Conservation (phyloP, 2,888 invertebrate genomes). For the Fragum whitleyi region DNA sequence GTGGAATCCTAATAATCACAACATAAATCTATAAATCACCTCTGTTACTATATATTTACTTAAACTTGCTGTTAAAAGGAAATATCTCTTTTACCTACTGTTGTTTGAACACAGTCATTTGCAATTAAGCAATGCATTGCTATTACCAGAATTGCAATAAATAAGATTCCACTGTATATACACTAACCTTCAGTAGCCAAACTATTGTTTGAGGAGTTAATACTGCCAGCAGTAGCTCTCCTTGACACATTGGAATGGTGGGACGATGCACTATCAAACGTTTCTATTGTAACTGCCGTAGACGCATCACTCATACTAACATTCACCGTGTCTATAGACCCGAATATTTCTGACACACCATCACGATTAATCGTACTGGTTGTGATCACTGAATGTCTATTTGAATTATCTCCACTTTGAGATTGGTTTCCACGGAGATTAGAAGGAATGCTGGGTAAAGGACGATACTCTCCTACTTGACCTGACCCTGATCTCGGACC, state of each 20-base stretch:
- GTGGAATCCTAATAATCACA: too few relatives aligned
- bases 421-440: slow-evolving; percentile 67
- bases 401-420: slow-evolving; percentile 66
- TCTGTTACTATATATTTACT: too few relatives aligned
- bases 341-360: slow-evolving; percentile 84
- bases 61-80: too few relatives aligned
- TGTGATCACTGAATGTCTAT: slow-evolving; percentile 81
- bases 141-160: too few relatives aligned
- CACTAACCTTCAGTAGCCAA: slow-evolving; percentile 81
- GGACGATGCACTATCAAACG: slow-evolving; percentile 86
- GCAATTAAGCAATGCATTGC: too few relatives aligned
- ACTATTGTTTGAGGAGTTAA: slow-evolving; percentile 85
- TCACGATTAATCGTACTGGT: slow-evolving; percentile 81
- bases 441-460: slow-evolving; percentile 79
- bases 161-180: too few relatives aligned
- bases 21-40: too few relatives aligned
- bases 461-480: slow-evolving; percentile 76
- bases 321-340: slow-evolving; percentile 87
- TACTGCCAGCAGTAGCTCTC: slow-evolving; percentile 87
- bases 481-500: slow-evolving; percentile 39
- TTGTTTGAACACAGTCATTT: too few relatives aligned
- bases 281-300: slow-evolving; percentile 87
- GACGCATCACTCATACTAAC: slow-evolving; percentile 86
- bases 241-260: slow-evolving; percentile 87
- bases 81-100: too few relatives aligned